phyloP scores from a whole-genome alignment of 1,140 invertebrate species.

The Apolygus lucorum region DNA sequence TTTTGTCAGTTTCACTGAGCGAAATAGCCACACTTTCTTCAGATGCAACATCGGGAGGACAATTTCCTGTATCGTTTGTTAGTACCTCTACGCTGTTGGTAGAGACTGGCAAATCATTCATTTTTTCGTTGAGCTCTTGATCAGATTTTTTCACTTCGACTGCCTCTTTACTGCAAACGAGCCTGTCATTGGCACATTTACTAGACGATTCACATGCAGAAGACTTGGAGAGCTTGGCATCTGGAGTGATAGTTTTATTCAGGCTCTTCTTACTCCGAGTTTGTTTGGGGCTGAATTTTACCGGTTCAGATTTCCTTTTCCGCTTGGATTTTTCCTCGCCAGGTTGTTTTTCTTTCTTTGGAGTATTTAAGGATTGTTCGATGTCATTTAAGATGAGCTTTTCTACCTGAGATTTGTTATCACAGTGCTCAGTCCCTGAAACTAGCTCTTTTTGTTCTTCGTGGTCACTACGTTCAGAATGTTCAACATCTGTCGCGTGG shows the following conservation, averaged over 20 bases:
- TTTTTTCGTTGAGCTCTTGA: too few species aligned
- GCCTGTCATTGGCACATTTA: too few species aligned
- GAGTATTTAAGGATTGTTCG: not conserved
- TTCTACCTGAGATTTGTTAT: not conserved
- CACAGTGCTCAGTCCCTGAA: not conserved
- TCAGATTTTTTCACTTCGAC: too few species aligned
- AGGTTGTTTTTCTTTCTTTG: not conserved
- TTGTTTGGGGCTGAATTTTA: not conserved
- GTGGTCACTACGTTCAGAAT: not conserved
- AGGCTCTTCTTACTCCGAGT: conserved; percentile 2
- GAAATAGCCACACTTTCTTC: too few species aligned
- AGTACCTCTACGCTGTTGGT: too few species aligned
- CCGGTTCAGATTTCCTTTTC: not conserved
- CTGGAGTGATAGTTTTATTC: not conserved
- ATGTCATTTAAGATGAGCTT: not conserved
- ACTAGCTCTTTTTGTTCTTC: not conserved
- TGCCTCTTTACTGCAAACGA: too few species aligned
- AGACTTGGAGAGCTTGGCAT: not conserved
- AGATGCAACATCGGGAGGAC: too few species aligned
- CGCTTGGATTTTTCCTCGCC: not conserved
- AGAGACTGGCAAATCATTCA: too few species aligned
- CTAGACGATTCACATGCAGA: too few species aligned
- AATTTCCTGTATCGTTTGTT: too few species aligned
- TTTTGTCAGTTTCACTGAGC: not conserved
- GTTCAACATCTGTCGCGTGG: too few species aligned